Evolutionary conservation across 1,140 invertebrate genomes (phyloP).

Genomic region (Drosophila tsacasi): DNA sequence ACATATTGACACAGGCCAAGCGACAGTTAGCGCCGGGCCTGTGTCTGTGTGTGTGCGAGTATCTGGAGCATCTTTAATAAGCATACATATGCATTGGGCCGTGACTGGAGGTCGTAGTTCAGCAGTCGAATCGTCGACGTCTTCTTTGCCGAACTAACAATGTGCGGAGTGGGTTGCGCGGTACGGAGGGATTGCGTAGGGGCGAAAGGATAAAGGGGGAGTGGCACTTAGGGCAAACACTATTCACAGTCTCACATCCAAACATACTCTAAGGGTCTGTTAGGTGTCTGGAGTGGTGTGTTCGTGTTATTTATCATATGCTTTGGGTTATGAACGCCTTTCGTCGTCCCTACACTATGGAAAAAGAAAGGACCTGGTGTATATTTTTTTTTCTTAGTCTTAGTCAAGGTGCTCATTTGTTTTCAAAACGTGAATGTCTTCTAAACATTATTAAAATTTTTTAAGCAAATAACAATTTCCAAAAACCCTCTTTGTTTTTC

Average conservation of each 20-base stretch:
- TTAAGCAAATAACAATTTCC: neutral
- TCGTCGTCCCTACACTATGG: conserved; percentile 23
- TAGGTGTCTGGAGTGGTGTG: conserved; percentile 49
- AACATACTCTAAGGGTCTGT: conserved; percentile 48
- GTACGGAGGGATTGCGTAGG: neutral
- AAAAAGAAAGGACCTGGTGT: too few species aligned
- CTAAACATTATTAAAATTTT: neutral
- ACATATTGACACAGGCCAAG: conserved; percentile 74
- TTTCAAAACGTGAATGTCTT: neutral
- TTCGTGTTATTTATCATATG: conserved; percentile 69
- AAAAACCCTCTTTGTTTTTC: neutral
- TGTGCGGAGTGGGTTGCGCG: conserved; percentile 38
- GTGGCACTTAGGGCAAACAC: conserved; percentile 48
- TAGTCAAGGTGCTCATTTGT: neutral
- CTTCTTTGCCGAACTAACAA: conserved; percentile 70
- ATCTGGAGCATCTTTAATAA: conserved; percentile 68
- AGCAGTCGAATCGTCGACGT: conserved; percentile 31
- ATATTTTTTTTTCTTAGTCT: too few species aligned
- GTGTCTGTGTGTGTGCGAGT: conserved; percentile 34
- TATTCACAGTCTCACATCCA: conserved; percentile 23
- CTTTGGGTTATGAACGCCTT: conserved; percentile 55
- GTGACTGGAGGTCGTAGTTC: conserved; percentile 47
- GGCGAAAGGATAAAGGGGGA: neutral
- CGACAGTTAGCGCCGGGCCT: conserved; percentile 49
- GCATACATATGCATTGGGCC: conserved; percentile 57